These are phyloP conservation scores for Misgurnus anguillicaudatus DNA, from an alignment of 2,113 vertebrate genomes.

Conservation along the genomic window DNA sequence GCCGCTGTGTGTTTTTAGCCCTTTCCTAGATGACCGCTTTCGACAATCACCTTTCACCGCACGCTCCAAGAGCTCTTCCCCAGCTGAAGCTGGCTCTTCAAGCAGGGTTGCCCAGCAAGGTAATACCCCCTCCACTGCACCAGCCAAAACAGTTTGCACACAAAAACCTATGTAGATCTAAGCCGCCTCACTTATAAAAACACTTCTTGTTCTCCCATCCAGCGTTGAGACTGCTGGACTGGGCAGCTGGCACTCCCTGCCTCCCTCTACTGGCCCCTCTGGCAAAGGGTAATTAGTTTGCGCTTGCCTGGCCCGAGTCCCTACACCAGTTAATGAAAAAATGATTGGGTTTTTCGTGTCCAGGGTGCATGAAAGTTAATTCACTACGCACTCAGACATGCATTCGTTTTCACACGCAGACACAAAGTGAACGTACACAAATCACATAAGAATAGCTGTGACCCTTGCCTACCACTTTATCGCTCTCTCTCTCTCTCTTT, in stretches of 20 bases:
- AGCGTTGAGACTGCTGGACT: slow-evolving; percentile 63
- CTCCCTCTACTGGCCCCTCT: slow-evolving; percentile 56
- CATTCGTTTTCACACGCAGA: background rate
- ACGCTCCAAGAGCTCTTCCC: slow-evolving; percentile 90
- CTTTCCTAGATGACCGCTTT: slow-evolving; percentile 95
- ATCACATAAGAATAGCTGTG: slow-evolving; percentile 21
- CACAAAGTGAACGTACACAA: slow-evolving; percentile 29
- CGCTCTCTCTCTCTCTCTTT: slow-evolving; percentile 14
- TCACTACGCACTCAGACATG: slow-evolving; percentile 56
- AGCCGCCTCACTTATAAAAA: slow-evolving; percentile 4
- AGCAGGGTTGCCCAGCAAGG: slow-evolving; percentile 80
- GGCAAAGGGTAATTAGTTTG: slow-evolving; percentile 79
- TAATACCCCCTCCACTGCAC: slow-evolving; percentile 62
- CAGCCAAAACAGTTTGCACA: background rate
- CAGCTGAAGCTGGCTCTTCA: slow-evolving; percentile 82
- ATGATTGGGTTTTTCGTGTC: slow-evolving; percentile 80
- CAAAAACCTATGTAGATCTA: slow-evolving; percentile 20
- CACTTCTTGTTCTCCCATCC: slow-evolving; percentile 50
- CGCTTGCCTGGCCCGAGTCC: slow-evolving; percentile 74
- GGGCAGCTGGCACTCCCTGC: slow-evolving; percentile 59
- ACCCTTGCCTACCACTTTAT: slow-evolving; percentile 25
- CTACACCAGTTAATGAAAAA: slow-evolving; percentile 80
- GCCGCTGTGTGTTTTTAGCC: slow-evolving; percentile 71
- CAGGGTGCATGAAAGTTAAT: slow-evolving; percentile 82
- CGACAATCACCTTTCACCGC: slow-evolving; percentile 98